phyloP scores from a whole-genome alignment of 2,113 vertebrate genomes.

The Bos javanicus region DNA sequence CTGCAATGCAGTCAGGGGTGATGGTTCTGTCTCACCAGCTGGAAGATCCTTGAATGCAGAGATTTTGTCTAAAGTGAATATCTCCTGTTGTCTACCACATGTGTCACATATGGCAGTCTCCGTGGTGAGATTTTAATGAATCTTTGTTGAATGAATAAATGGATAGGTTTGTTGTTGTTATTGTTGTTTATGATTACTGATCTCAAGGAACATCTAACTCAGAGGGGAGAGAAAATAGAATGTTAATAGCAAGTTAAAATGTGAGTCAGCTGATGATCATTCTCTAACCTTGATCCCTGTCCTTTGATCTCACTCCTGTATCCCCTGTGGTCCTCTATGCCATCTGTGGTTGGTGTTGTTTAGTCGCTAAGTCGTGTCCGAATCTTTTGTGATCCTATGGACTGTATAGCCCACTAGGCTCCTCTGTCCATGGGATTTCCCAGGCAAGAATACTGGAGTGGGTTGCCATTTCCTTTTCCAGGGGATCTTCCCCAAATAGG shows the following conservation, averaged over 20 bases:
- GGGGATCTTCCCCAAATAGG: neutral
- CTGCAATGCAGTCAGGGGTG: rapidly evolving
- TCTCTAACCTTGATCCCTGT: neutral
- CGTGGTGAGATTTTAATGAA: neutral
- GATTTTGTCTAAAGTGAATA: neutral
- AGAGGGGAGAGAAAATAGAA: neutral
- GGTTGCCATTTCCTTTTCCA: neutral
- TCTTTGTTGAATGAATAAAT: neutral
- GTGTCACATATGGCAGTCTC: neutral
- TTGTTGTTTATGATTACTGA: neutral
- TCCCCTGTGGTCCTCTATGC: neutral
- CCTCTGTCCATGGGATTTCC: neutral
- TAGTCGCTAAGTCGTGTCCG: neutral
- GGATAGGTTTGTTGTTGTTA: neutral
- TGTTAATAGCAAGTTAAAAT: neutral
- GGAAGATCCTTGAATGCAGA: neutral
- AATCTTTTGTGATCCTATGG: neutral
- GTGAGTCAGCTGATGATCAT: neutral
- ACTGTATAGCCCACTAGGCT: neutral
- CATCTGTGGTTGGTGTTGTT: neutral
- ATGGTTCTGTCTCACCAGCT: neutral
- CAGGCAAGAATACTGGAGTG: neutral
- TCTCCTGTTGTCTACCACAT: neutral
- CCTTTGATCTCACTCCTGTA: neutral
- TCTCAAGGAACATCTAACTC: neutral